Base-by-base conservation (phyloP, 1,140 invertebrate species). In the Panulirus ornatus region DNA sequence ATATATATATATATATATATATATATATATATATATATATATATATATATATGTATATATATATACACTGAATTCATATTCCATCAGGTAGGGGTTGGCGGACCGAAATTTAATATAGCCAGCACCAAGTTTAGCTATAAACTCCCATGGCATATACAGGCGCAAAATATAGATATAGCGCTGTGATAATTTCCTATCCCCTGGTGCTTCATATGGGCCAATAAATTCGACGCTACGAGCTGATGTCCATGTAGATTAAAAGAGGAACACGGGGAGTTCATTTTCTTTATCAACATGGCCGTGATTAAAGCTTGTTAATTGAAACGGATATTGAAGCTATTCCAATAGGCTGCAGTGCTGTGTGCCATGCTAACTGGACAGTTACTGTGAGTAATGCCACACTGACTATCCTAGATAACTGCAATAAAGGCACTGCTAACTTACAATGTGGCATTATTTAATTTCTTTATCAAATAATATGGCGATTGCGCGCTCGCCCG, bases 251-350 rank as follows among this genome's bases (percentile, higher is more conserved):
- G 88, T 83, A 75, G 79, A 84, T 84, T 84, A 89, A 89, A 84
- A 89, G 79, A 75, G 88, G 71, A 89, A 81, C 79, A 81, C 54
- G 84, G 78, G 70, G 88, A 88, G 88, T 89, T 89, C 88, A 83
- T 89, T 89, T 89, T 89, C 88, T 89, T 89, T 89, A 89, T 89
- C 88, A 89, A 89, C 88, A 51, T 14, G 47, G 40, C n/a, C 88
- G 88, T 89, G 88, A 89, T 89, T 89, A 89, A 89, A 89, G 79
- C 81, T 70, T 83, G 88, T 89, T 89, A 89, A 89, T 89, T 89
- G 79, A 89, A 89, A 89, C 87, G 88, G 88, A 89, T 89, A 89
- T 89, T 89, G 76, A 89, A 89, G 79, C 70, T 81, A 89, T 89
- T 89, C 71, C 88, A 84, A 89, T 84, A 88, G 34, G 79, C 75